phyloP scores from a whole-genome alignment of 2,888 invertebrate species.

The Meta bourneti region DNA sequence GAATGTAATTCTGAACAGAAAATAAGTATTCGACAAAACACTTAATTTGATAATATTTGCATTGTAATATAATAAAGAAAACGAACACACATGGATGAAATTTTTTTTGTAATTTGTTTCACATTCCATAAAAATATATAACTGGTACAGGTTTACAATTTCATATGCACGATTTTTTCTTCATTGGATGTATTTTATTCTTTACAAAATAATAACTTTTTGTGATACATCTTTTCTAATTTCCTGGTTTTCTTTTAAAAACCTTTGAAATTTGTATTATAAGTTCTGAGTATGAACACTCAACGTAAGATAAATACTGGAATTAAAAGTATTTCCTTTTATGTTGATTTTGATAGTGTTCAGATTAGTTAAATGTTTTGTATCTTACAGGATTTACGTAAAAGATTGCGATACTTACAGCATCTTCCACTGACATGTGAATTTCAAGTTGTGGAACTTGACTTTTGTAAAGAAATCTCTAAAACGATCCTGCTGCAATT shows the following conservation, averaged over 20 bases:
- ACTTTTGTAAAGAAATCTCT: conserved; percentile 88
- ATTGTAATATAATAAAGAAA: too few relatives aligned
- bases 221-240: too few relatives aligned
- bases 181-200: not conserved
- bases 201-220: not conserved
- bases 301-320: too few relatives aligned
- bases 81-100: too few relatives aligned
- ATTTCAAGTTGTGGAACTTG: conserved; percentile 93
- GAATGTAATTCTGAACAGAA: too few relatives aligned
- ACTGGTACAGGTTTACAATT: too few relatives aligned
- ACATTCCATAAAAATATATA: too few relatives aligned
- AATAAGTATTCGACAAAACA: too few relatives aligned
- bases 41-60: too few relatives aligned
- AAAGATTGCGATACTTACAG: conserved; percentile 87
- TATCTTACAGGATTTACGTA: conserved; percentile 85
- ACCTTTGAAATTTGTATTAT: not conserved
- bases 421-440: conserved; percentile 95
- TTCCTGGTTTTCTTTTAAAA: not conserved
- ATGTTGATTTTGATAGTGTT: too few relatives aligned
- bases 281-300: not conserved
- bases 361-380: not conserved
- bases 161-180: not conserved
- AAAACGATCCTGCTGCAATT: conserved; percentile 86
- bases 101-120: too few relatives aligned
- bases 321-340: too few relatives aligned